phyloP scores from a whole-genome alignment of 2,113 vertebrate species.

The Sylvietta virens region DNA sequence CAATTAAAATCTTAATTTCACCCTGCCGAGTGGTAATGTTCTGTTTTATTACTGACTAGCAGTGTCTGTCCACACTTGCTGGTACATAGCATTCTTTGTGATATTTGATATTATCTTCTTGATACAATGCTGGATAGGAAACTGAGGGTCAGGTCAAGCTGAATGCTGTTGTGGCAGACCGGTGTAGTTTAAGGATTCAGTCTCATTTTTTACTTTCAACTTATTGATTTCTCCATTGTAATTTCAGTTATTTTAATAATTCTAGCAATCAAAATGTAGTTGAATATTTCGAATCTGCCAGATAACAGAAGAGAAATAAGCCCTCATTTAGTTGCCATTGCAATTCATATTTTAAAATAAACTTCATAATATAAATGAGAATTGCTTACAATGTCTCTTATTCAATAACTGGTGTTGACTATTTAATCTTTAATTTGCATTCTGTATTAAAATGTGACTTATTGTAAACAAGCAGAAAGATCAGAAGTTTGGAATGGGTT shows the following conservation, averaged over 20 bases:
- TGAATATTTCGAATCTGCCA: background rate
- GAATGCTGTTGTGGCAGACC: background rate
- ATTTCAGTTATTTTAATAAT: background rate
- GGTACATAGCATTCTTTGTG: background rate
- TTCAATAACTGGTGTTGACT: background rate
- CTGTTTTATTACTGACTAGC: background rate
- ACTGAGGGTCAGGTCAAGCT: background rate
- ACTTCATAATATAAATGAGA: background rate
- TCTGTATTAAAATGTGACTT: background rate
- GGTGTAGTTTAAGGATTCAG: background rate
- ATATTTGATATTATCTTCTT: background rate
- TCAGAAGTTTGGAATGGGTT: rapidly evolving
- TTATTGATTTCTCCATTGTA: background rate
- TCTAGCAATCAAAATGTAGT: background rate
- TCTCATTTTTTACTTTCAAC: background rate
- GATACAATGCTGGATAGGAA: background rate
- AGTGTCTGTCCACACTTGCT: background rate
- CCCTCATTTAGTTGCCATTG: background rate
- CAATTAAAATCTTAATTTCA: background rate
- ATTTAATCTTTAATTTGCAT: background rate
- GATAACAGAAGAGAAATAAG: background rate
- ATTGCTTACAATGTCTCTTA: background rate
- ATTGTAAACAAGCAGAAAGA: background rate
- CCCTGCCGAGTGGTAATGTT: background rate
- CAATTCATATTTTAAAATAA: background rate